Percentiles rank a stretch among this genome's conserved stretches.
phyloP scores from a whole-genome alignment of 2,797 vertebrate genomes.

The Mastacembelus armatus region DNA sequence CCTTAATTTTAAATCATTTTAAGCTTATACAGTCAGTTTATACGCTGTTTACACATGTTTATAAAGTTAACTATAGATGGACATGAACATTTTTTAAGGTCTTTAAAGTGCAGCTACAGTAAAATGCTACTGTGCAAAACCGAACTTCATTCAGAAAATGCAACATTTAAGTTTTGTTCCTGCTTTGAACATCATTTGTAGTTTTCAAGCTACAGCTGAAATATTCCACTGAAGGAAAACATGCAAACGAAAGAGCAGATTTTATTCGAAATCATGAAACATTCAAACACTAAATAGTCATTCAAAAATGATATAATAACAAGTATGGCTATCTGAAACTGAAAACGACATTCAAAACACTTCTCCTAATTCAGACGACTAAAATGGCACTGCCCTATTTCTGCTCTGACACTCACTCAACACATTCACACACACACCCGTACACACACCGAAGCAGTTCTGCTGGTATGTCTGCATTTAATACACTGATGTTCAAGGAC shows the following conservation, averaged over 20 bases:
- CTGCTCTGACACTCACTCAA: constrained; percentile 44
- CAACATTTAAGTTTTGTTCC: neutral
- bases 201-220: neutral
- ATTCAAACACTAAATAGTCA: neutral
- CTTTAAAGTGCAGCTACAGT: neutral
- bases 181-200: neutral
- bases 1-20: too few relatives aligned
- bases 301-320: rapidly evolving
- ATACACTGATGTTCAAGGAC: constrained; percentile 24
- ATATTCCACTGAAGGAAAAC: neutral
- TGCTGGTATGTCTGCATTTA: constrained; percentile 19
- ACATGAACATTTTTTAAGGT: too few relatives aligned
- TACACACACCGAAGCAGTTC: constrained; percentile 1
- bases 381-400: constrained; percentile 76
- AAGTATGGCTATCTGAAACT: too few relatives aligned
- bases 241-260: neutral
- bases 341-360: constrained; percentile 50
- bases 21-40: too few relatives aligned
- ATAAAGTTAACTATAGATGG: too few relatives aligned
- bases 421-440: constrained; percentile 13
- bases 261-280: neutral
- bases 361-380: constrained; percentile 47
- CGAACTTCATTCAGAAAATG: neutral
- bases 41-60: too few relatives aligned
- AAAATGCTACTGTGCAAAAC: neutral